A percentile compares a stretch with the other conserved stretches of the same genome.
Evolutionary conservation across 2,797 vertebrate species (phyloP).

Genomic region (Lagodon rhomboides): DNA sequence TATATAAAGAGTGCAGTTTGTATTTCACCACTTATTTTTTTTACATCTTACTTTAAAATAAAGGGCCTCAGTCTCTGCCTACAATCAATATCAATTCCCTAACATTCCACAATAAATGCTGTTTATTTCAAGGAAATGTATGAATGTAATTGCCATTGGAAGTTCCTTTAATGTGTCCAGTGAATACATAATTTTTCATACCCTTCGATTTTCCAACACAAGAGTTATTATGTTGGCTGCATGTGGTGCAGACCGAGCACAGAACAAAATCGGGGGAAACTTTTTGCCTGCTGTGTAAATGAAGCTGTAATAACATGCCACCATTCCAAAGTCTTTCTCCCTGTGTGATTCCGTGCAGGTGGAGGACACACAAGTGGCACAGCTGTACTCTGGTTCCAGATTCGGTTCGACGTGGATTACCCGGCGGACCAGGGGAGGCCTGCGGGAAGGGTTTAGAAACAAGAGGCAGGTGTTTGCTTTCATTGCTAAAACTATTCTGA

Average conservation of each 20-base stretch:
- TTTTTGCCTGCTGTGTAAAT: neutral
- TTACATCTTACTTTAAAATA: too few species aligned
- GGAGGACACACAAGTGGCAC: slow-evolving; percentile 93
- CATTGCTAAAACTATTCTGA: slow-evolving; percentile 1
- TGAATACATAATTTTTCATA: neutral
- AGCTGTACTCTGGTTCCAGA: slow-evolving; percentile 91
- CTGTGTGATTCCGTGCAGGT: slow-evolving; percentile 81
- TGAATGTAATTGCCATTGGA: neutral
- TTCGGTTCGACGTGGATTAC: slow-evolving; percentile 83
- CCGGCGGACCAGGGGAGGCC: slow-evolving; percentile 84
- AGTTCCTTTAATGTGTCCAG: neutral
- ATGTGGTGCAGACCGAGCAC: neutral
- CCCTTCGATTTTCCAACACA: neutral
- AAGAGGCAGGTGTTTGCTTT: slow-evolving; percentile 86
- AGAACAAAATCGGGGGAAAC: neutral
- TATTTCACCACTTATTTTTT: neutral
- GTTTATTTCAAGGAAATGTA: neutral
- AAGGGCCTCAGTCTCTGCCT: too few species aligned
- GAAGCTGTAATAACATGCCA: neutral
- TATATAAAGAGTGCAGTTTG: neutral
- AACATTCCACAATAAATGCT: neutral
- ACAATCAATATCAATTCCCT: neutral
- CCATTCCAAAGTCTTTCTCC: slow-evolving; percentile 3
- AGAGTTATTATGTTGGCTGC: neutral
- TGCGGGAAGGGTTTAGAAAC: slow-evolving; percentile 94